Conservation (phyloP, 2,113 vertebrate genomes). For the Lipophrys pholis region DNA sequence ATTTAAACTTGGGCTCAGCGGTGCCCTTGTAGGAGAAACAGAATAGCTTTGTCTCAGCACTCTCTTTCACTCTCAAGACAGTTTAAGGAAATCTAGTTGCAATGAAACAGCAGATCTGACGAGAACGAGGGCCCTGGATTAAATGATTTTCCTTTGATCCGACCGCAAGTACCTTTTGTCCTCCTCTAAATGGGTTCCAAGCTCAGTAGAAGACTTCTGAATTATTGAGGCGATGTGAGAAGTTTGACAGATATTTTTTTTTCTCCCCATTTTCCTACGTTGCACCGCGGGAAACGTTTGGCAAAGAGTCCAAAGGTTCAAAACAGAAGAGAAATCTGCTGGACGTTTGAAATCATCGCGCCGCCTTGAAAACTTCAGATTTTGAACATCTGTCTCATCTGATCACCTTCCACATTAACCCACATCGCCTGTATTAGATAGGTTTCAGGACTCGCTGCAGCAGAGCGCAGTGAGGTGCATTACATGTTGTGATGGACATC, state of each 20-base stretch:
- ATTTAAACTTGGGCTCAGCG: conserved; percentile 73
- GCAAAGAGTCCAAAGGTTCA: conserved; percentile 28
- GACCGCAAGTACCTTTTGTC: conserved; percentile 56
- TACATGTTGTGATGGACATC: conserved; percentile 21
- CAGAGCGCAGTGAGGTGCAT: background rate
- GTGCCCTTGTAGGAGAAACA: conserved; percentile 64
- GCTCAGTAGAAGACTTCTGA: conserved; percentile 38
- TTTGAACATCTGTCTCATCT: conserved; percentile 21
- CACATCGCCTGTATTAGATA: conserved; percentile 12
- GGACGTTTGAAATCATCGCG: conserved; percentile 18
- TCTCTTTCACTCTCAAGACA: conserved; percentile 64
- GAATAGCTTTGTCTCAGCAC: conserved; percentile 67
- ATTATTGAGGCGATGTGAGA: conserved; percentile 54
- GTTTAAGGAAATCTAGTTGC: conserved; percentile 64
- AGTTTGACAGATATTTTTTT: conserved; percentile 38
- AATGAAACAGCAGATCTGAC: conserved; percentile 62
- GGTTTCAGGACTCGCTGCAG: conserved; percentile 12
- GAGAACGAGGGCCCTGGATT: conserved; percentile 50
- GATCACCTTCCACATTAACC: conserved; percentile 45
- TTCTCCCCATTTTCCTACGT: conserved; percentile 18
- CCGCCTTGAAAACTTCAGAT: conserved; percentile 3
- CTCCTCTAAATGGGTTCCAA: conserved; percentile 57
- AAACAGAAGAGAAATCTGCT: conserved; percentile 19
- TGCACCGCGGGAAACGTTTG: conserved; percentile 22
- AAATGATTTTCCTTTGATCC: conserved; percentile 75